Base-by-base conservation (phyloP, 2,113 vertebrate genomes). In the Stigmatopora nigra region DNA sequence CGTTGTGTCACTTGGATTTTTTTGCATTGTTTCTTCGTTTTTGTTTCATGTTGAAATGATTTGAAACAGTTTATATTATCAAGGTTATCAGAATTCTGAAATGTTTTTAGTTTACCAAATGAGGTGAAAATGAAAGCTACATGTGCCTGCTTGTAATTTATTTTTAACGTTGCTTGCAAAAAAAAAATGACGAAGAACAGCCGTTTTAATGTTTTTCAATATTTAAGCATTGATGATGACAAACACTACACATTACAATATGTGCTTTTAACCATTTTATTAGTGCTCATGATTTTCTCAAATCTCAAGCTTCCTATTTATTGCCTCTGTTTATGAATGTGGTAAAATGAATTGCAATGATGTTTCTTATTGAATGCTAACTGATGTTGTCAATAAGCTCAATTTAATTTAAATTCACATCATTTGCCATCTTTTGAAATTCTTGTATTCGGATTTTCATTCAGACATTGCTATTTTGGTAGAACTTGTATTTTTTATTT, bases 401-500 rank as follows among this genome's bases (percentile, higher is more conserved):
- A 3, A 65, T 80, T 71, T 63, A 65, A 72, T 64, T 75, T 79
- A 72, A 87, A 68, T 1, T 85, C 71, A 70, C 49, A 65, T 83
- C 71, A 64, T 73, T 74, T 72, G 67, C 78, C 71, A 72, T 15
- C 46, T 47, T 48, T 16, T 48, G 5, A 48, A 15, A 3, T 15
- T 75, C 46, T 66, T 83, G 77, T 66, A 59, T 66, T 74, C 17
- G 65, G 74, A 68, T 63, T 66, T 53, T 75, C 65, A 72, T 80
- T 78, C 45, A 66, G 61, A 79, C 79, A 75, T 74, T 83, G 81
- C 85, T 89, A 84, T 87, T 69, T 87, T 87, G 86, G 59, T 90
- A 81, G 85, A 80, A 76, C 66, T 76, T 22, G 72, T 76, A 77
- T 77, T 87, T 84, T 81, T 84, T 82, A 81, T 82, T 87, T 82